phyloP scores from a whole-genome alignment of 2,888 invertebrate species.

The Coleophora deauratella region DNA sequence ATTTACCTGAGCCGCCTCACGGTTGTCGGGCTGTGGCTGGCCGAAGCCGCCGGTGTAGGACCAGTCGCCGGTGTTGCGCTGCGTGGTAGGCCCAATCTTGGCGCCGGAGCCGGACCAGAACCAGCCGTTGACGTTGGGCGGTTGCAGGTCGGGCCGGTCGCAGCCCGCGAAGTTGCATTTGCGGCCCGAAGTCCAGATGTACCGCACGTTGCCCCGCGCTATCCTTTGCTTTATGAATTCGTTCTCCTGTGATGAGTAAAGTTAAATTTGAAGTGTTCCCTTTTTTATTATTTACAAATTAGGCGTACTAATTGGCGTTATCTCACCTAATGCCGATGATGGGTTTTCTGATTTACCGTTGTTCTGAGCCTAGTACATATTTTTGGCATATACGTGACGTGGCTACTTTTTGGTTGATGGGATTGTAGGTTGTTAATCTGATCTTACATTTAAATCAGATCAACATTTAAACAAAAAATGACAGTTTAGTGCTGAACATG shows the following conservation, averaged over 20 bases:
- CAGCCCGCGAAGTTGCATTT: conserved; percentile 95
- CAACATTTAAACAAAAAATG: no score
- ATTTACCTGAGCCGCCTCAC: conserved; percentile 88
- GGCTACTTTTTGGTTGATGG: no score
- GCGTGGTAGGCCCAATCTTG: conserved; percentile 91
- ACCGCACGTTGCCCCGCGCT: conserved; percentile 83
- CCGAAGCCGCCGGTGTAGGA: conserved; percentile 91
- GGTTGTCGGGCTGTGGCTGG: conserved; percentile 91
- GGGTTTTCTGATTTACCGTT: no score
- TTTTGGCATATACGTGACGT: no score
- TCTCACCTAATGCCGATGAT: no score
- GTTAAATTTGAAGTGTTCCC: no score
- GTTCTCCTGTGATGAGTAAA: conserved; percentile 75
- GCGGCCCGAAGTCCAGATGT: conserved; percentile 93
- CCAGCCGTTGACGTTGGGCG: conserved; percentile 91
- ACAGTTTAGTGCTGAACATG: no score
- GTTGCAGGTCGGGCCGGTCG: conserved; percentile 86
- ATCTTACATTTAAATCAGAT: no score
- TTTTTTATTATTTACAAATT: no score
- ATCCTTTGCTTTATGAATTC: conserved; percentile 92
- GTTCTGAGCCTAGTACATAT: no score
- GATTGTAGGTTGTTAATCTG: no score
- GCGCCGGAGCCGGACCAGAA: conserved; percentile 96
- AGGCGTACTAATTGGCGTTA: no score
- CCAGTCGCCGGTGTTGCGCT: conserved; percentile 93